Conservation (phyloP, 2,888 invertebrate species). For the Machimus rusticus region DNA sequence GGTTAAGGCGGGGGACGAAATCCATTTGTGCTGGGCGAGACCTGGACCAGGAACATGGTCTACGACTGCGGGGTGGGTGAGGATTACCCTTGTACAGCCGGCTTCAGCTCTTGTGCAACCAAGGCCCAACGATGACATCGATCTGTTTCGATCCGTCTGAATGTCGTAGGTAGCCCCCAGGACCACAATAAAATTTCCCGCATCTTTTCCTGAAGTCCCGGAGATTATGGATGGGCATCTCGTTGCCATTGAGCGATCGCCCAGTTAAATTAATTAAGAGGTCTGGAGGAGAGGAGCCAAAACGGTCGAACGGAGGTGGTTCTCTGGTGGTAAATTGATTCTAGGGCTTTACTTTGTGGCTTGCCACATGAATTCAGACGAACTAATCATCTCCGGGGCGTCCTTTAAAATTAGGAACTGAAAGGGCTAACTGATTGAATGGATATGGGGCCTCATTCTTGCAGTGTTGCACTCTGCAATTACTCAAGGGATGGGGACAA, state of each 20-base stretch:
- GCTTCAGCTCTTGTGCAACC: background rate
- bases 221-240: background rate
- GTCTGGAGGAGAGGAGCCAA: background rate
- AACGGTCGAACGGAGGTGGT: background rate
- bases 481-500: background rate
- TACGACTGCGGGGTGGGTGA: background rate
- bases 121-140: background rate
- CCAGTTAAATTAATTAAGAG: conserved; percentile 16
- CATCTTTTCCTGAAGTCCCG: background rate
- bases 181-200: conserved; percentile 8
- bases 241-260: background rate
- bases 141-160: background rate
- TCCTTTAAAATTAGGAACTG: background rate
- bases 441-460: background rate
- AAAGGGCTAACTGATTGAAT: background rate
- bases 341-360: background rate
- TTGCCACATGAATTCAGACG: background rate
- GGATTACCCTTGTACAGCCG: background rate
- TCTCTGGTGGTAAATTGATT: background rate
- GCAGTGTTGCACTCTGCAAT: background rate
- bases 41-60: background rate
- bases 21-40: background rate
- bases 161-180: background rate
- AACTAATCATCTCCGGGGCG: background rate
- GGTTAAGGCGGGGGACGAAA: background rate